These are phyloP conservation scores for Chloroclystis v-ata DNA, from an alignment of 2,888 invertebrate species.

Conservation along the genomic window DNA sequence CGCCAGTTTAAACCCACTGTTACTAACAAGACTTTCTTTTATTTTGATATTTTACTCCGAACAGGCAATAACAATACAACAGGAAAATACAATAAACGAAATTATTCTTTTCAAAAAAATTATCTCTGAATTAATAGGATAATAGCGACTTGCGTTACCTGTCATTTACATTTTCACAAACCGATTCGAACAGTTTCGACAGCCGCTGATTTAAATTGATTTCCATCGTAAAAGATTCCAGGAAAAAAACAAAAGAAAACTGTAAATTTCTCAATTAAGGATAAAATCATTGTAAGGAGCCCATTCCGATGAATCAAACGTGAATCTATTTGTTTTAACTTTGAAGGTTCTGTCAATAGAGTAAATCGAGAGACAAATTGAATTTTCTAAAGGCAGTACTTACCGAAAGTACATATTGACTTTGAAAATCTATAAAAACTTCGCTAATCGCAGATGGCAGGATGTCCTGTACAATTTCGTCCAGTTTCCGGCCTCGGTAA, in stretches of 20 bases:
- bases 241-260: neutral
- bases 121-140: no score
- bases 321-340: neutral
- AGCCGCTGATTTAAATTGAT: neutral
- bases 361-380: slow-evolving; percentile 1
- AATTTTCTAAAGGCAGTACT: neutral
- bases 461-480: slow-evolving; percentile 7
- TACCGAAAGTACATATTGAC: slow-evolving; percentile 2
- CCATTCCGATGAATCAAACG: neutral
- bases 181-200: neutral
- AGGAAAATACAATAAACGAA: slow-evolving; percentile 14
- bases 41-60: no score
- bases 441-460: slow-evolving; percentile 8
- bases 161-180: neutral
- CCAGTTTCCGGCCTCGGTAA: slow-evolving; percentile 8
- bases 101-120: neutral
- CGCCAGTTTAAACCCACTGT: no score
- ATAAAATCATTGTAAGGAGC: no score
- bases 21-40: no score
- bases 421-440: slow-evolving; percentile 5
- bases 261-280: slow-evolving; percentile 1
- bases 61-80: no score
- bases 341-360: neutral
- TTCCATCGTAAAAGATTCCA: no score
- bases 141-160: no score